These are phyloP conservation scores for Scolopax mira DNA, from an alignment of 2,113 vertebrate genomes.

Conservation along the genomic window DNA sequence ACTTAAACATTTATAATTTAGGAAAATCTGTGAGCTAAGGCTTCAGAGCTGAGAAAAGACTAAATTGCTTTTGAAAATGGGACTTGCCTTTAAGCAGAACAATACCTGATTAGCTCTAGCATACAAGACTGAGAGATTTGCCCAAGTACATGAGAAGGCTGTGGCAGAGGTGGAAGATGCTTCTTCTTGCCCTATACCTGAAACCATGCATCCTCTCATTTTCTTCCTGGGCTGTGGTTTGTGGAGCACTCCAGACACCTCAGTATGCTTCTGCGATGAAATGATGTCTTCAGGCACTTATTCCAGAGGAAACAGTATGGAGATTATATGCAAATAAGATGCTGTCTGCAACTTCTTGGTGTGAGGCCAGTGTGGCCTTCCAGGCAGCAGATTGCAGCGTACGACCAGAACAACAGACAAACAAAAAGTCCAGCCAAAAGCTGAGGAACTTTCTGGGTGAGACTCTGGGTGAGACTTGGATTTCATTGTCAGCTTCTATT, in stretches of 20 bases:
- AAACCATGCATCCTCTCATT: background rate
- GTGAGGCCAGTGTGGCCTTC: background rate
- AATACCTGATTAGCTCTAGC: background rate
- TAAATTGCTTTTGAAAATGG: background rate
- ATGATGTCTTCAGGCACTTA: background rate
- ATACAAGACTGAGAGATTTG: background rate
- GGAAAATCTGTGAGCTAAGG: background rate
- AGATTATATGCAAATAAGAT: background rate
- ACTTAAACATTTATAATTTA: background rate
- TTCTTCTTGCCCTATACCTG: background rate
- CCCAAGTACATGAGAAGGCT: background rate
- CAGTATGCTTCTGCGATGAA: background rate
- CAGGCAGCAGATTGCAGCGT: background rate
- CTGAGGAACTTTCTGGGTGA: slow-evolving; percentile 40
- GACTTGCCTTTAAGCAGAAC: background rate
- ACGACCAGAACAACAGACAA: background rate
- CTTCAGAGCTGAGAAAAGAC: background rate
- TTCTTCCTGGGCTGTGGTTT: background rate
- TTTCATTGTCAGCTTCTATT: slow-evolving; percentile 19
- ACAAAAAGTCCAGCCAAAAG: background rate
- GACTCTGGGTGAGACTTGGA: background rate
- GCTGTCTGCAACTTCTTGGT: background rate
- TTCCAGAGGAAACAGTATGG: background rate
- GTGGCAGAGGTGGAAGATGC: background rate
- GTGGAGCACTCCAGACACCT: background rate